Evolutionary conservation across 2,113 vertebrate species (phyloP).

Genomic region (Typhlomys cinereus): DNA sequence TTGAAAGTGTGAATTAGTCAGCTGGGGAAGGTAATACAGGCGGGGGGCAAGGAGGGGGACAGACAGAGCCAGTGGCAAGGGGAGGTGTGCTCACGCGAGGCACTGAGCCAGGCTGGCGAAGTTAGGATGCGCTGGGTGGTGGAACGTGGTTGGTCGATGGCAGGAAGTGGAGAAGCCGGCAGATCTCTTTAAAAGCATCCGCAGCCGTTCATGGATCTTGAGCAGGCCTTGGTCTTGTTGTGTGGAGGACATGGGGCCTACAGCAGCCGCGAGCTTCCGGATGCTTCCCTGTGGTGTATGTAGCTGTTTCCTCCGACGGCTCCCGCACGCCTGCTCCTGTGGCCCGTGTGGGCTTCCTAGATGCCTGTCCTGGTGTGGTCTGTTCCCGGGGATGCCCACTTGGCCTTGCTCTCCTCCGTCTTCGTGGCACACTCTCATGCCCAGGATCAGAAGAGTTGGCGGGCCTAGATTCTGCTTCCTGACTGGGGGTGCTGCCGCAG

Average conservation of each 20-base stretch:
- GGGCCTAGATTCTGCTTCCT: neutral
- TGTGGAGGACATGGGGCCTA: neutral
- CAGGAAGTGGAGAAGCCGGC: neutral
- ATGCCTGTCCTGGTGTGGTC: neutral
- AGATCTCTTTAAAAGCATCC: neutral
- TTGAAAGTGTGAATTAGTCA: neutral
- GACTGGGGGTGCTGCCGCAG: neutral
- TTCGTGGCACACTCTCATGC: neutral
- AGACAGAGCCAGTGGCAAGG: neutral
- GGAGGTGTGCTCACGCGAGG: accelerated
- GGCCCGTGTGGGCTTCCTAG: neutral
- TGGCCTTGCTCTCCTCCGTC: neutral
- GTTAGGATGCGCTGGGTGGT: neutral
- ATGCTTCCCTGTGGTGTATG: neutral
- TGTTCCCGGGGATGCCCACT: neutral
- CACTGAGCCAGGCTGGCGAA: neutral
- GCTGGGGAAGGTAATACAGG: neutral
- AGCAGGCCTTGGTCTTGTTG: neutral
- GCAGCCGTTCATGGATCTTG: neutral
- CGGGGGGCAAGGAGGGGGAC: too few relatives aligned
- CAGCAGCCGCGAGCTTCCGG: neutral
- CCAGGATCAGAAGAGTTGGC: neutral
- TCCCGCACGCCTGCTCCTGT: accelerated
- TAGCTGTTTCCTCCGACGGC: too few relatives aligned
- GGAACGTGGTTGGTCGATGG: neutral